Evolutionary conservation across 2,797 vertebrate genomes (phyloP).

Genomic region (Oophaga sylvatica): DNA sequence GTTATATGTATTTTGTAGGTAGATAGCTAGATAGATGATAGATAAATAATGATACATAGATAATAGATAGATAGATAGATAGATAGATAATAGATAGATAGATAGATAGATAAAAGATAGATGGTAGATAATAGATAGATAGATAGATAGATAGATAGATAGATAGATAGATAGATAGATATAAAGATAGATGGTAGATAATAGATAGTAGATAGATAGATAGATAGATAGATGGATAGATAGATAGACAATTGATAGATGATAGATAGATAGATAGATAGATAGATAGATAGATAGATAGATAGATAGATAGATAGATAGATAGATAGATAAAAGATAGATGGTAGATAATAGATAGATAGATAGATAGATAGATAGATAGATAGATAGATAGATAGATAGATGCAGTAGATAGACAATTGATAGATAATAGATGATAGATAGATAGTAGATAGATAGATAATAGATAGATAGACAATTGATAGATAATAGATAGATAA

Average conservation of each 20-base stretch:
- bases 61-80: neutral
- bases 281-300: neutral
- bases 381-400: slow-evolving; percentile 6
- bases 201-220: neutral
- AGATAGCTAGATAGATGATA: neutral
- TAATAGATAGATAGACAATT: no score
- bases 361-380: neutral
- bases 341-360: no score
- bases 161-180: no score
- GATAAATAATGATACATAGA: neutral
- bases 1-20: no score
- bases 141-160: no score
- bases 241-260: no score
- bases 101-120: neutral
- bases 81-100: neutral
- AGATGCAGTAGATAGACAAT: no score
- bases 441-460: neutral
- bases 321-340: neutral
- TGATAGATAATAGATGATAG: neutral
- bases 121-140: no score
- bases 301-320: no score
- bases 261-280: neutral
- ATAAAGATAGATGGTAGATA: no score
- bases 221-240: no score
- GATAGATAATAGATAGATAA: no score